Percentiles rank a stretch among this genome's conserved stretches.
Evolutionary conservation across 2,797 vertebrate species (phyloP).

Genomic region (Cuniculus paca): DNA sequence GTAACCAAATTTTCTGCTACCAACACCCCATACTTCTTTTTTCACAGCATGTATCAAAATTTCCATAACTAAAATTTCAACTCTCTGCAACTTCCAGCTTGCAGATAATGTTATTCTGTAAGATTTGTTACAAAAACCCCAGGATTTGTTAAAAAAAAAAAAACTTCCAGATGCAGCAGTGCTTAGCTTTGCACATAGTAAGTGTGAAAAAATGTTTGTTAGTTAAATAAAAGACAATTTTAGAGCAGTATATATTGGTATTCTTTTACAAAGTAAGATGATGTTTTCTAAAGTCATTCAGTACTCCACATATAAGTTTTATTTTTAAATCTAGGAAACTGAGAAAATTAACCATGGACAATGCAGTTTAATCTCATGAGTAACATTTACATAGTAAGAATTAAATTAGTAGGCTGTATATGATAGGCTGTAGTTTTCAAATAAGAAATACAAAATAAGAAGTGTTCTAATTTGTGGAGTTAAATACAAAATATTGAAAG

Average conservation of each 20-base stretch:
- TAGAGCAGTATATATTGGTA: neutral
- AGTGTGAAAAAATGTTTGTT: neutral
- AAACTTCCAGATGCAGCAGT: neutral
- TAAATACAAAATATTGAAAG: slow-evolving; percentile 14
- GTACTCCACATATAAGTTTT: neutral
- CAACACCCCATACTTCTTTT: neutral
- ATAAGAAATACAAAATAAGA: slow-evolving; percentile 7
- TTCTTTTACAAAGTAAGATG: slow-evolving; percentile 11
- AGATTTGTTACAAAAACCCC: neutral
- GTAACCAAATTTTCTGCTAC: neutral
- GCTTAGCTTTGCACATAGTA: neutral
- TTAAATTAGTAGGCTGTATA: neutral
- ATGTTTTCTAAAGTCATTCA: neutral
- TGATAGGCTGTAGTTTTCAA: neutral
- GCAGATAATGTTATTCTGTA: neutral
- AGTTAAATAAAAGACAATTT: slow-evolving; percentile 53
- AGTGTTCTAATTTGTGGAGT: slow-evolving; percentile 20
- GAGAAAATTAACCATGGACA: neutral
- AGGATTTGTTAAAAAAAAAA: neutral
- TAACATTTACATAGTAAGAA: slow-evolving; percentile 38
- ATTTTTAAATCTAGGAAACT: neutral
- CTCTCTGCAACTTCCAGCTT: neutral
- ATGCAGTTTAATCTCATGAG: neutral
- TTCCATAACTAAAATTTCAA: neutral
- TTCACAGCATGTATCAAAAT: neutral